Evolutionary conservation across 2,888 invertebrate genomes (phyloP).

Genomic region (Gibbula magus): DNA sequence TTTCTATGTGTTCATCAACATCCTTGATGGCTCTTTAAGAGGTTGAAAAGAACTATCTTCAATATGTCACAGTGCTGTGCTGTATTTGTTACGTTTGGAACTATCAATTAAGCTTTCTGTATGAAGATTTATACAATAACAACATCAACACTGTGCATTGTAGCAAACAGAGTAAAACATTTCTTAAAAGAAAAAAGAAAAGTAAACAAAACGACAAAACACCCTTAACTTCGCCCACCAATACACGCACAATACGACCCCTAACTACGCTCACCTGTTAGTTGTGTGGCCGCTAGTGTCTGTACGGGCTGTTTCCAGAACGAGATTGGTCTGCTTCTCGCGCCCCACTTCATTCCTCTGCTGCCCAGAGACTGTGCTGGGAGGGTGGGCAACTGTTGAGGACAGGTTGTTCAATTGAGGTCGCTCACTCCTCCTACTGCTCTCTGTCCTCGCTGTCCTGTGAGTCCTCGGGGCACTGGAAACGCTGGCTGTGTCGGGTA

Average conservation of each 20-base stretch:
- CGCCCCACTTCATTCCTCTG: neutral
- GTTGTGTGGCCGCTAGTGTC: neutral
- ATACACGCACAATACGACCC: neutral
- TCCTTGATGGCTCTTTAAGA: too few relatives aligned
- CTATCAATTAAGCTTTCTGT: too few relatives aligned
- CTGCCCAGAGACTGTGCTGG: neutral
- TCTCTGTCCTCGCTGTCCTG: neutral
- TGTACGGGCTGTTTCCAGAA: slow-evolving; percentile 31
- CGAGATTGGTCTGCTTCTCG: slow-evolving; percentile 19
- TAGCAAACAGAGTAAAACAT: too few relatives aligned
- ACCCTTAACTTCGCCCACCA: neutral
- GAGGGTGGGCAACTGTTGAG: neutral
- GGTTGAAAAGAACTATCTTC: too few relatives aligned
- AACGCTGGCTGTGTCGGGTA: neutral
- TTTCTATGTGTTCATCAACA: too few relatives aligned
- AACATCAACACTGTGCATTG: neutral
- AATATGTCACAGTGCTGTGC: too few relatives aligned
- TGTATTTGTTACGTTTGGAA: too few relatives aligned
- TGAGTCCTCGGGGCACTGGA: neutral
- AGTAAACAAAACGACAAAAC: neutral
- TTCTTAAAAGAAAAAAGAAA: too few relatives aligned
- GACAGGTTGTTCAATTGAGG: slow-evolving; percentile 5
- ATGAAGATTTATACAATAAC: neutral
- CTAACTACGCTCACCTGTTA: neutral
- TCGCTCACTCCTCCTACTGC: neutral